phyloP scores from a whole-genome alignment of 2,113 vertebrate genomes.

The Glaucidium brasilianum region DNA sequence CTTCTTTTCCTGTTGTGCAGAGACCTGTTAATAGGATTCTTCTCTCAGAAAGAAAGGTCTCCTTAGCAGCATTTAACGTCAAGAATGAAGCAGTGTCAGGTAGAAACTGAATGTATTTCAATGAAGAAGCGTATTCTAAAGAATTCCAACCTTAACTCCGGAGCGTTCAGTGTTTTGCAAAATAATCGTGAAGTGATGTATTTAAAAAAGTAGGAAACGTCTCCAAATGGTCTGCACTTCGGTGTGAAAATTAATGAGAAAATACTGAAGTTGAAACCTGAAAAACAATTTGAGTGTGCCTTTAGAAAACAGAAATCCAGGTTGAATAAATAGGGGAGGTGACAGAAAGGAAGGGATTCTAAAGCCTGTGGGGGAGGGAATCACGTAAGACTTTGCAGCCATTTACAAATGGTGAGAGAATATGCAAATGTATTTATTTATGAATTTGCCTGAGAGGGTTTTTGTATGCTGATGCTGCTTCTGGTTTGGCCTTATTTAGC shows the following conservation, averaged over 20 bases:
- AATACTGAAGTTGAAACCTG: background rate
- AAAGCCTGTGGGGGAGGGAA: background rate
- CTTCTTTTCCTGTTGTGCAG: background rate
- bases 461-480: background rate
- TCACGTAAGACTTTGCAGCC: background rate
- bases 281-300: accelerated
- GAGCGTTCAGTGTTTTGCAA: background rate
- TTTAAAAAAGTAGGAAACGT: background rate
- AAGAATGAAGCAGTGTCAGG: background rate
- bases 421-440: background rate
- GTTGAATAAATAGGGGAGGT: background rate
- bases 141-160: background rate
- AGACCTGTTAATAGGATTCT: background rate
- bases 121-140: background rate
- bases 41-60: background rate
- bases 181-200: accelerated
- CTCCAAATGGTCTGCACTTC: background rate
- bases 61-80: background rate
- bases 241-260: background rate
- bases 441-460: background rate
- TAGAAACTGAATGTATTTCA: background rate
- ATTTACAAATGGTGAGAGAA: background rate
- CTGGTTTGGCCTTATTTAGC: background rate
- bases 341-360: background rate
- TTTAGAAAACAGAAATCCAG: background rate